Percentiles rank a stretch among this genome's conserved stretches.
Conservation (phyloP, 2,888 invertebrate species). For the Margaritifera margaritifera region DNA sequence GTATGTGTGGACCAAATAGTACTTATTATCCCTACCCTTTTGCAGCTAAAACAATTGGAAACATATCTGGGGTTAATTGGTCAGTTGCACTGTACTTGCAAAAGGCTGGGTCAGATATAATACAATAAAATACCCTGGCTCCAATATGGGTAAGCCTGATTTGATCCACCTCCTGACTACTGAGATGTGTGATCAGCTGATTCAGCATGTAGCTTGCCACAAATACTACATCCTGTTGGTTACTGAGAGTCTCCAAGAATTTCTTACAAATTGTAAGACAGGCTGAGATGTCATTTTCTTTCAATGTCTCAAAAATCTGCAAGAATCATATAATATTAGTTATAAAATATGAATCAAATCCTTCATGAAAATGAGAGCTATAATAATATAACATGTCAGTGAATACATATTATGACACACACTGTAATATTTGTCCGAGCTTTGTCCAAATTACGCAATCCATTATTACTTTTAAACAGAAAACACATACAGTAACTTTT, state of each 20-base stretch:
- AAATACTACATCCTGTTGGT: constrained; percentile 59
- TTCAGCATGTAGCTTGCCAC: constrained; percentile 61
- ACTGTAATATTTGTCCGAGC: no score
- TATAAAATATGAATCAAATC: no score
- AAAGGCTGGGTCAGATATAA: background rate
- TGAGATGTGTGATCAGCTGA: constrained; percentile 46
- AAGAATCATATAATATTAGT: background rate
- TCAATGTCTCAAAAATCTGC: constrained; percentile 58
- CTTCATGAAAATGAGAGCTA: no score
- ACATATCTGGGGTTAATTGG: background rate
- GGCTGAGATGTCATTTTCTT: constrained; percentile 21
- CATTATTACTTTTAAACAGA: no score
- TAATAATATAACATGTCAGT: no score
- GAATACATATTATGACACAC: no score
- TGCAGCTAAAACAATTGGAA: no score
- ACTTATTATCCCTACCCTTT: no score
- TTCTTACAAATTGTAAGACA: constrained; percentile 59
- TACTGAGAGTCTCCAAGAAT: constrained; percentile 50
- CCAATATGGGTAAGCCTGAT: constrained; percentile 60
- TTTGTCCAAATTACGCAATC: no score
- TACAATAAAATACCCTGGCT: constrained; percentile 53
- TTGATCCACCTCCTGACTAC: constrained; percentile 36
- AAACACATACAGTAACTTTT: no score
- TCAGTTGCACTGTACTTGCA: background rate
- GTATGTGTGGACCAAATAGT: no score